These are phyloP conservation scores for Chesias legatella DNA, from an alignment of 2,888 invertebrate genomes.

Conservation along the genomic window DNA sequence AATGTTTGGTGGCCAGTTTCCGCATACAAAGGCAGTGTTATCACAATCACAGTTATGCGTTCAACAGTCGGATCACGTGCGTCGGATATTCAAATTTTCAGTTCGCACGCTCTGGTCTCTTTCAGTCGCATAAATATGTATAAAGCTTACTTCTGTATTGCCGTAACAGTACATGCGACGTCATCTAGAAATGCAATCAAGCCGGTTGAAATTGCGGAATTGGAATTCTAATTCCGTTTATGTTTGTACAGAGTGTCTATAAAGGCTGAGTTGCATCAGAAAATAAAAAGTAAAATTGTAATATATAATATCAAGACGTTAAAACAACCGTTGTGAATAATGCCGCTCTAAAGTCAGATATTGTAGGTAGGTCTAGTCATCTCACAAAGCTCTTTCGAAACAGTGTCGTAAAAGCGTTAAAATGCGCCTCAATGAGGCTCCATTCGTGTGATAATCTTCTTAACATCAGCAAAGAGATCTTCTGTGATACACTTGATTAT, in stretches of 20 bases:
- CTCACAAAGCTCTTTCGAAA: no score
- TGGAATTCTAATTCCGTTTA: background rate
- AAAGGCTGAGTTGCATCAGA: no score
- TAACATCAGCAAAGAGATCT: no score
- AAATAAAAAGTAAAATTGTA: background rate
- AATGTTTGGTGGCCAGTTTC: background rate
- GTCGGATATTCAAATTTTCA: conserved; percentile 73
- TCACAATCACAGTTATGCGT: conserved; percentile 37
- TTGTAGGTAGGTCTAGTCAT: no score
- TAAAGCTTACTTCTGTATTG: conserved; percentile 38
- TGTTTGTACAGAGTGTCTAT: no score
- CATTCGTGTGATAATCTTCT: no score
- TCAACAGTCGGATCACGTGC: conserved; percentile 53
- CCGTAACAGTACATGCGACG: conserved; percentile 30
- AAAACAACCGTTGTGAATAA: no score
- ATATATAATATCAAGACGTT: no score
- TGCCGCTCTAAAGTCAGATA: no score
- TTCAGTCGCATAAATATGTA: conserved; percentile 72
- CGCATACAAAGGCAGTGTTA: background rate
- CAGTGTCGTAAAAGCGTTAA: no score
- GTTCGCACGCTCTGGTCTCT: conserved; percentile 68
- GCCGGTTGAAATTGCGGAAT: conserved; percentile 18
- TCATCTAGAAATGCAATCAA: conserved; percentile 17
- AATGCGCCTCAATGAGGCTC: no score
- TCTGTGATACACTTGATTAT: no score